Conservation (phyloP, 2,113 vertebrate species). For the Ctenomys sociabilis region DNA sequence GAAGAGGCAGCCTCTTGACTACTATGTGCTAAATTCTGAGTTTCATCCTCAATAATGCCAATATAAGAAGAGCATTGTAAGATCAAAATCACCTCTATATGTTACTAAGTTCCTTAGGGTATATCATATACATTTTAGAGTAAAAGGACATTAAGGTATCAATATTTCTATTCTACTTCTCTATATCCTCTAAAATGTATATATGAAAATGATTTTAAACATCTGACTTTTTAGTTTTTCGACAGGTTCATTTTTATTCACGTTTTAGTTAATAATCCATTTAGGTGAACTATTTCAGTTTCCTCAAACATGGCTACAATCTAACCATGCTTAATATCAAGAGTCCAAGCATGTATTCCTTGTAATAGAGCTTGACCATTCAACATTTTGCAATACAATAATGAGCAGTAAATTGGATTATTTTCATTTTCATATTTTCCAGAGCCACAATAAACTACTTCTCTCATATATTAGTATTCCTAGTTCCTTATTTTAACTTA, state of each 20-base stretch:
- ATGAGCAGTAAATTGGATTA: slow-evolving; percentile 74
- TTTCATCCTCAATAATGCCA: background rate
- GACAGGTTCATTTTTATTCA: background rate
- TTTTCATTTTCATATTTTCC: slow-evolving; percentile 51
- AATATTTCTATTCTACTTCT: background rate
- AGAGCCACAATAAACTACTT: background rate
- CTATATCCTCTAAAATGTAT: background rate
- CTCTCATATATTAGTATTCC: background rate
- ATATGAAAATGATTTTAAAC: background rate
- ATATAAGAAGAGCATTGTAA: background rate
- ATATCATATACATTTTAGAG: background rate
- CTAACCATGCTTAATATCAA: background rate
- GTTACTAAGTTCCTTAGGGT: background rate
- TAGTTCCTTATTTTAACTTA: background rate
- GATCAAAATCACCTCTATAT: background rate
- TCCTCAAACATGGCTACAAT: background rate
- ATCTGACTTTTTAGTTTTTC: background rate
- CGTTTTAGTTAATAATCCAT: background rate
- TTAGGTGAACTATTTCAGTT: background rate
- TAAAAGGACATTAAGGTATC: background rate
- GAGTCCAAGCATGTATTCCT: slow-evolving; percentile 46
- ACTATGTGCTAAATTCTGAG: background rate
- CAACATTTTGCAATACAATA: slow-evolving; percentile 75
- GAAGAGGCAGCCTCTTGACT: background rate
- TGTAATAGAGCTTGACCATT: background rate